Evolutionary conservation across 2,888 invertebrate species (phyloP).

Genomic region (Apeira syringaria): DNA sequence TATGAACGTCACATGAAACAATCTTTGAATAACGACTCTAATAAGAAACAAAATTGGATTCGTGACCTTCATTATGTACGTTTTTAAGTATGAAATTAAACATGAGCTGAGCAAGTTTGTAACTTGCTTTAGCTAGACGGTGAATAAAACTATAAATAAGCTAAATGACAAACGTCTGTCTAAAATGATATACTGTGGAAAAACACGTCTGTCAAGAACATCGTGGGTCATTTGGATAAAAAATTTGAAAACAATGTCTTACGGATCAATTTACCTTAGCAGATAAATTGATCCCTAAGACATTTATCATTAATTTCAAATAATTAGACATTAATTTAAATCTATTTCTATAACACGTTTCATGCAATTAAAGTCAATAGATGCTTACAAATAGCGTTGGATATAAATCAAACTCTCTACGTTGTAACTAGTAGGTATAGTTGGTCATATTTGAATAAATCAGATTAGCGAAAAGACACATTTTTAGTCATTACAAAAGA

Average conservation of each 20-base stretch:
- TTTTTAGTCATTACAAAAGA: conserved; percentile 9
- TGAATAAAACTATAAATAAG: conserved; percentile 33
- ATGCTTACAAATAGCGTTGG: background rate
- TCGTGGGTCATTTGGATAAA: conserved; percentile 26
- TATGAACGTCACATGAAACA: no score
- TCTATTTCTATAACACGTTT: no score
- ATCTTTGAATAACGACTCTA: background rate
- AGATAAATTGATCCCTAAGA: no score
- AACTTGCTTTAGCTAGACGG: conserved; percentile 12
- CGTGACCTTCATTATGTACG: conserved; percentile 13
- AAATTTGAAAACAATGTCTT: no score
- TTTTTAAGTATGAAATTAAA: conserved; percentile 17
- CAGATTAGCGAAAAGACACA: conserved; percentile 25
- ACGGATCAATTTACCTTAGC: no score
- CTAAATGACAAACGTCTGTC: conserved; percentile 32
- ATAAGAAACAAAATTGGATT: conserved; percentile 12
- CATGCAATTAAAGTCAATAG: conserved; percentile 16
- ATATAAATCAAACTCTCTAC: conserved; percentile 30
- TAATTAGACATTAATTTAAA: no score
- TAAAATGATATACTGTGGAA: conserved; percentile 30
- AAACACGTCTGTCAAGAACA: conserved; percentile 26
- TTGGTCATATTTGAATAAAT: conserved; percentile 29
- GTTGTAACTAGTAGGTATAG: conserved; percentile 28
- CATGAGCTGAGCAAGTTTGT: conserved; percentile 8
- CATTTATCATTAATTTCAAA: no score